Evolutionary conservation across 2,113 vertebrate genomes (phyloP), one percentile per base, ranked within the genome.

Genomic region (Xiphorhynchus elegans): DNA sequence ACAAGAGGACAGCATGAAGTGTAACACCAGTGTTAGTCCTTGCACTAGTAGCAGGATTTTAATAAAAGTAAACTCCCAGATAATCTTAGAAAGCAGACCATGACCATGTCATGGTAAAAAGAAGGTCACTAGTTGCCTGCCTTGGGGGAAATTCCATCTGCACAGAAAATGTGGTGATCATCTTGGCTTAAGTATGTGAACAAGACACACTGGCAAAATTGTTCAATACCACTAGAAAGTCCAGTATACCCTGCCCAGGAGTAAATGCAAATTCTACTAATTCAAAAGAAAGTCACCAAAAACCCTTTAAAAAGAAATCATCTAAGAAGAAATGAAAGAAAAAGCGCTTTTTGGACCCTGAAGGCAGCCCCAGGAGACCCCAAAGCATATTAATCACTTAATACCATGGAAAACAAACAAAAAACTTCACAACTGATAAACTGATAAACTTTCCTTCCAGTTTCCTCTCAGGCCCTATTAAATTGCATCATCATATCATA

Each of bases 51-150:
- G 33, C 14, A 83, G 39, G 17, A 81, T 60, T 49, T 85, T 56
- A 59, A 79, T 47, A 28, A 70, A 87, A 73, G 70, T 64, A 85
- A 91, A 80, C 26, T 69, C 31, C 28, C 46, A 79, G 49, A 91
- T 58, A 88, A 83, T 83, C 78, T 95, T 95, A 69, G 95, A 95
- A 97, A 95, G 90, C 70, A 93, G 40, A 83, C 19, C 9, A 55
- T 29, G 24, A 42, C 14, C 25, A 46, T 39, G 50, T 42, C 74
- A 69, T 25, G 42, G 46, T 69, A 89, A 90, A 87, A 90, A 75
- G 25, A 84, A 94, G 76, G 91, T 94, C 84, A 91, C 37, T 46
- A n/a, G 46, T 58, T 90, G 25, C 17, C 50, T 42, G 70, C 79
- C 85, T 83, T 77, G 53, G 62, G 88, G 81, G 85, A 90, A 92